Evolutionary conservation across 2,113 vertebrate genomes (phyloP), one percentile per base, ranked within the genome.

Genomic region (Carassius carassius): DNA sequence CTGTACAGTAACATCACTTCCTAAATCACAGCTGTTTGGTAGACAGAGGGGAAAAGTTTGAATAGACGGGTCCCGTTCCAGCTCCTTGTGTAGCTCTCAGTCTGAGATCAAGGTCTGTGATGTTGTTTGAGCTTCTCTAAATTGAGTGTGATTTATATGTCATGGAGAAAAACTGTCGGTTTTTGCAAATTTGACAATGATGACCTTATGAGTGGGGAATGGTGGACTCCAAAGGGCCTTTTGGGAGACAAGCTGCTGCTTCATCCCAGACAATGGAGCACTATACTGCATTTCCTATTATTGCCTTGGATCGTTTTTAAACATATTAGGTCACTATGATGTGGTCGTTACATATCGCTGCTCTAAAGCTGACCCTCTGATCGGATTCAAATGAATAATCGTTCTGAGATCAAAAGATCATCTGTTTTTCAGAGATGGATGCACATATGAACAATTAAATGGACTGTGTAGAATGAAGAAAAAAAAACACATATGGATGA

Each of bases 141-240:
- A 90, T 90, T 85, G 85, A 86, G 41, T 73, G 65, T 91, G 91
- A 92, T 90, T 91, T 89, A 90, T 90, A 87, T 35, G 85, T 84
- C 84, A 90, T 79, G 92, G 89, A 89, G 84, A 86, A 90, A 81
- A 89, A 78, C 8, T 88, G 89, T 92, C 79, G 84, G 85, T 88
- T 92, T 93, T 92, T 91, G 88, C 87, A 92, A 90, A 78, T 83
- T 51, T 47, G 60, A 87, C 60, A 84, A 78, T 78, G 90, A 89
- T 93, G 91, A 93, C 91, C 87, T 91, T 87, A 93, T 92, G 91
- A 91, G 90, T 87, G 80, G 89, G 92, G 89, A 93, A 93, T 92
- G 90, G 84, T 86, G 85, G 77, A 76, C 84, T 89, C 84, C 89
- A 41, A 74, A 87, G 91, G 84, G 90, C 90, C 91, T 91, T 86